phyloP scores from a whole-genome alignment of 2,888 invertebrate genomes.

The Latrodectus hesperus region DNA sequence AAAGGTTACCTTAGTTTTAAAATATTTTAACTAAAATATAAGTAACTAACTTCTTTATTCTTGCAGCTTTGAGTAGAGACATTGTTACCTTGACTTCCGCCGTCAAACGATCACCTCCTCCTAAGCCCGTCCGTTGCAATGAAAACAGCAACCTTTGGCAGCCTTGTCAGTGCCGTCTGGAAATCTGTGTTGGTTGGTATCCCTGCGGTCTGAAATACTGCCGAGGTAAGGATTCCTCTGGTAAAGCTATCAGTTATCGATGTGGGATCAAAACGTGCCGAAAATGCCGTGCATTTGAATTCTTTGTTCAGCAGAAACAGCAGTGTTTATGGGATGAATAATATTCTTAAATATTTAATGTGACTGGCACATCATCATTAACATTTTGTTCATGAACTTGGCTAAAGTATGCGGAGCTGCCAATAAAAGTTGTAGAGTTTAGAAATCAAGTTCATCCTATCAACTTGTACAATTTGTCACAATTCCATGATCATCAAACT shows the following conservation, averaged over 20 bases:
- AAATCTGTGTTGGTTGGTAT: slow-evolving; percentile 94
- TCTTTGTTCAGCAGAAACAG: slow-evolving; percentile 88
- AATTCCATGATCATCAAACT: no score
- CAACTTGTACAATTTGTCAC: not conserved
- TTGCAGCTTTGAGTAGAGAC: slow-evolving; percentile 73
- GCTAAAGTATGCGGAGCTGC: not conserved
- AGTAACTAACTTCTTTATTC: no score
- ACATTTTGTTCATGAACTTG: not conserved
- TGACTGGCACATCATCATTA: slow-evolving; percentile 4
- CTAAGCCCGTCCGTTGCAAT: slow-evolving; percentile 75
- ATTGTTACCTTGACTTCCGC: slow-evolving; percentile 81
- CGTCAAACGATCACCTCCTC: slow-evolving; percentile 82
- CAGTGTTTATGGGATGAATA: slow-evolving; percentile 80
- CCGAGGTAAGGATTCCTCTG: slow-evolving; percentile 83
- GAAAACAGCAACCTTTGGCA: slow-evolving; percentile 71
- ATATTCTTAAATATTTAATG: not conserved
- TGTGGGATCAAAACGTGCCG: slow-evolving; percentile 97
- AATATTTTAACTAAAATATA: no score
- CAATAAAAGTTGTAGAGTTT: not conserved
- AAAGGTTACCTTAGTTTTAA: no score
- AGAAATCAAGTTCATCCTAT: not conserved
- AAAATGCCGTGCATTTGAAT: slow-evolving; percentile 90
- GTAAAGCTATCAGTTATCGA: slow-evolving; percentile 84
- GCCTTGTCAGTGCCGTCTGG: slow-evolving; percentile 89
- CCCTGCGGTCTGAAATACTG: slow-evolving; percentile 97